A percentile compares a stretch with the other conserved stretches of the same genome.
phyloP scores from a whole-genome alignment of 2,797 vertebrate genomes.

The Diplodus puntazzo region DNA sequence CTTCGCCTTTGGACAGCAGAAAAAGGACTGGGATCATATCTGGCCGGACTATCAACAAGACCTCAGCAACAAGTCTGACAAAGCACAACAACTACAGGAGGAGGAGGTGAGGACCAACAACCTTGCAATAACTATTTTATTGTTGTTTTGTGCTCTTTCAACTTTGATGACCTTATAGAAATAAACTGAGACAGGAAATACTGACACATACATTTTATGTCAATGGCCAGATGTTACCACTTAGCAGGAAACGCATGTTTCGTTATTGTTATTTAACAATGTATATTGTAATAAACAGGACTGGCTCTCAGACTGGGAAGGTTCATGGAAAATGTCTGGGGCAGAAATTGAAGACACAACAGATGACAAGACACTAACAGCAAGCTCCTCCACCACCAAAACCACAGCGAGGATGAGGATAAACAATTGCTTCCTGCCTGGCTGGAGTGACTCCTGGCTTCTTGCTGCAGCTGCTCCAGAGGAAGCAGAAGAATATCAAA shows the following conservation, averaged over 20 bases:
- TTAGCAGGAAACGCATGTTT: not conserved
- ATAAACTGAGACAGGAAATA: not conserved
- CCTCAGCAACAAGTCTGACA: slow-evolving; percentile 12
- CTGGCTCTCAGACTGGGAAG: slow-evolving; percentile 52
- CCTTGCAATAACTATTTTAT: not conserved
- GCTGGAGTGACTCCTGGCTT: slow-evolving; percentile 73
- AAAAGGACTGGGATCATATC: slow-evolving; percentile 69
- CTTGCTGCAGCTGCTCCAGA: slow-evolving; percentile 39
- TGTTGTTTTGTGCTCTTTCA: not conserved
- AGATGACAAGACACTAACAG: not conserved
- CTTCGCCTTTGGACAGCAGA: slow-evolving; percentile 75
- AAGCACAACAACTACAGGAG: slow-evolving; percentile 33
- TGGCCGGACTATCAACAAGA: slow-evolving; percentile 65
- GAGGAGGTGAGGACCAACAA: slow-evolving; percentile 56
- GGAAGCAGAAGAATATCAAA: slow-evolving; percentile 30
- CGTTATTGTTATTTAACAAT: not conserved
- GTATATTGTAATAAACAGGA: slow-evolving; percentile 40
- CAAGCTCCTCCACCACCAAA: not conserved
- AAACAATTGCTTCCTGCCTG: slow-evolving; percentile 40
- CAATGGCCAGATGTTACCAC: not conserved
- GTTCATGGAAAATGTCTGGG: slow-evolving; percentile 68
- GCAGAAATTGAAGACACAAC: slow-evolving; percentile 1
- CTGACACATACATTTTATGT: not conserved
- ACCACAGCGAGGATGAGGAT: slow-evolving; percentile 8
- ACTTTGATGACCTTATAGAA: not conserved